A percentile compares a stretch with the other conserved stretches of the same genome.
phyloP scores from a whole-genome alignment of 2,888 invertebrate species.

The Dryomyza anilis region DNA sequence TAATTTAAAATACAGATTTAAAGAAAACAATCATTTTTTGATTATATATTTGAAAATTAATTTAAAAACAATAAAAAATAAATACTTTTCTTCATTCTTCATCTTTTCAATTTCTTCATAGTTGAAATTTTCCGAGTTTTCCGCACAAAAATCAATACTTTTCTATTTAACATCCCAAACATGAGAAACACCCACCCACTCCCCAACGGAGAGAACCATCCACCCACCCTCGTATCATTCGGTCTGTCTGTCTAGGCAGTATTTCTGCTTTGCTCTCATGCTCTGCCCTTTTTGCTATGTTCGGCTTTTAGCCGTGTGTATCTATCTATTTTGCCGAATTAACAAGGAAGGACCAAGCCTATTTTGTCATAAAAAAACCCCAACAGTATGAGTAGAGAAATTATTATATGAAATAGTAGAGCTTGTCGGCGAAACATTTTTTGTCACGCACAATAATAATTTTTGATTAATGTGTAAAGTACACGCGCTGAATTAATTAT shows the following conservation, averaged over 20 bases:
- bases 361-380: not conserved
- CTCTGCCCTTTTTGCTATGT: not conserved
- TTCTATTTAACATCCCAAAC: not conserved
- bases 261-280: conserved; percentile 4
- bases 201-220: not conserved
- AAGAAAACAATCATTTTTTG: too few species aligned
- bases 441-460: not conserved
- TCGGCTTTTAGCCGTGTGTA: conserved; percentile 12
- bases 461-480: too few species aligned
- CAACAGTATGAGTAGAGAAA: not conserved
- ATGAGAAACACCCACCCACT: not conserved
- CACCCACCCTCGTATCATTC: not conserved
- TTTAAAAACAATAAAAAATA: too few species aligned
- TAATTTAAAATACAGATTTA: too few species aligned
- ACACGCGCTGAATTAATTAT: too few species aligned
- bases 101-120: not conserved
- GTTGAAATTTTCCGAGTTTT: too few species aligned
- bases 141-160: not conserved
- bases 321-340: not conserved
- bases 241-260: not conserved
- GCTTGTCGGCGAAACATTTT: not conserved
- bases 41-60: too few species aligned
- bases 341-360: conserved; percentile 15
- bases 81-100: too few species aligned
- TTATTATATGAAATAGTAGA: not conserved